Conservation (phyloP, 2,888 invertebrate genomes). For the Eulithis prunata region DNA sequence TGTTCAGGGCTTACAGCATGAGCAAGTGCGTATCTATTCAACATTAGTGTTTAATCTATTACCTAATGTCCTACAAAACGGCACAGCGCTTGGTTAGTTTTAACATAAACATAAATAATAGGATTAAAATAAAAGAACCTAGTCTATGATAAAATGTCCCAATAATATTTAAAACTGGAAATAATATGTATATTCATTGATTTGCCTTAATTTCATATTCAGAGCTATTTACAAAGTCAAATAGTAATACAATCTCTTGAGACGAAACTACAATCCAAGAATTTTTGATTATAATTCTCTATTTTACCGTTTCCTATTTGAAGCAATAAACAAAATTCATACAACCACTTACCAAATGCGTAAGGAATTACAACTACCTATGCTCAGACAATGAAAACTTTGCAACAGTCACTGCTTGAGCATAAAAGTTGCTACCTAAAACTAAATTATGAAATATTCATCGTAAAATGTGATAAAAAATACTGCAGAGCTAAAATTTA, state of each 20-base stretch:
- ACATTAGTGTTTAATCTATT: slow-evolving; percentile 28
- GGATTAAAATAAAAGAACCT: slow-evolving; percentile 60
- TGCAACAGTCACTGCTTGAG: too few relatives aligned
- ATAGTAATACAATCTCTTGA: slow-evolving; percentile 16
- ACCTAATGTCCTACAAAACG: slow-evolving; percentile 33
- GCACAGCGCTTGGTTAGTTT: slow-evolving; percentile 60
- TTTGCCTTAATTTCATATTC: slow-evolving; percentile 24
- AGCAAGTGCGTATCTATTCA: neutral
- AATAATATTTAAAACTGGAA: slow-evolving; percentile 19
- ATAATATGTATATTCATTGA: slow-evolving; percentile 13
- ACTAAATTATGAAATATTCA: neutral
- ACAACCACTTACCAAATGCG: slow-evolving; percentile 16
- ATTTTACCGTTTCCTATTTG: neutral
- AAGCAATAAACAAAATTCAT: slow-evolving; percentile 7
- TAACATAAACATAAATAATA: slow-evolving; percentile 73
- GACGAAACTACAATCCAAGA: slow-evolving; percentile 1
- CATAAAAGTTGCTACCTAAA: neutral
- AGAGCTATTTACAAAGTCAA: slow-evolving; percentile 20
- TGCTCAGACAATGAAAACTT: neutral
- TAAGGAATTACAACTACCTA: slow-evolving; percentile 10
- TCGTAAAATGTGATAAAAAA: neutral
- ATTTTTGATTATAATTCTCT: neutral
- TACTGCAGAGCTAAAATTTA: neutral
- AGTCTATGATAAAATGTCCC: slow-evolving; percentile 63
- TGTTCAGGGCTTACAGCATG: neutral